phyloP scores from a whole-genome alignment of 2,888 invertebrate genomes.

The Uloborus plumipes region DNA sequence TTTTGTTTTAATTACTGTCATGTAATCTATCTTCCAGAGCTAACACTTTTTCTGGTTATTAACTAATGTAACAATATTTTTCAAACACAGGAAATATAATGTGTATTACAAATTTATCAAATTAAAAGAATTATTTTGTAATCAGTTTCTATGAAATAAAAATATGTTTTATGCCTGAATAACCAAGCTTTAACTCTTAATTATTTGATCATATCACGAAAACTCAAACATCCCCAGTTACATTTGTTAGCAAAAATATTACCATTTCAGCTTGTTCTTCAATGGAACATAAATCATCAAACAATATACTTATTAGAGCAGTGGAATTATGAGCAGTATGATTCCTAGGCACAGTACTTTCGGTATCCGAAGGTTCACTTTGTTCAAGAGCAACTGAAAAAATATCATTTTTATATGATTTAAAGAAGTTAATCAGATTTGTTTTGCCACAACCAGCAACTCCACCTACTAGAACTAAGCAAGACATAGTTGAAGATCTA shows the following conservation, averaged over 20 bases:
- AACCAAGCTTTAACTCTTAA: too few species aligned
- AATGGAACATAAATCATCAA: constrained; percentile 51
- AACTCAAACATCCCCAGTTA: too few species aligned
- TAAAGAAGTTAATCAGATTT: constrained; percentile 22
- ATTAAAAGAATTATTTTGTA: too few species aligned
- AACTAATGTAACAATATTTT: too few species aligned
- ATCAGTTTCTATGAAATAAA: too few species aligned
- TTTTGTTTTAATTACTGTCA: too few species aligned
- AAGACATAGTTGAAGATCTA: constrained; percentile 19
- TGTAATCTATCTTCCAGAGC: too few species aligned
- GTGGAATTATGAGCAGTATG: not conserved
- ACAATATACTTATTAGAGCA: not conserved
- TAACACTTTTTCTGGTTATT: too few species aligned
- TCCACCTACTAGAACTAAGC: constrained; percentile 45
- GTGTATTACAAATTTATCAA: too few species aligned
- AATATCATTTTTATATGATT: constrained; percentile 11
- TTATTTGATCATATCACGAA: too few species aligned
- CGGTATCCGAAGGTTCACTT: not conserved
- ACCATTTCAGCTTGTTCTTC: constrained; percentile 51
- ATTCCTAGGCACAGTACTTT: not conserved
- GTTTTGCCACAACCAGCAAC: constrained; percentile 48
- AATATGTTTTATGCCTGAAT: too few species aligned
- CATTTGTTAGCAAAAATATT: not conserved
- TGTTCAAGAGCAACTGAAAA: not conserved
- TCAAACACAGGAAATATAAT: too few species aligned